phyloP scores from a whole-genome alignment of 2,113 vertebrate species.

The Ceyx cyanopectus region DNA sequence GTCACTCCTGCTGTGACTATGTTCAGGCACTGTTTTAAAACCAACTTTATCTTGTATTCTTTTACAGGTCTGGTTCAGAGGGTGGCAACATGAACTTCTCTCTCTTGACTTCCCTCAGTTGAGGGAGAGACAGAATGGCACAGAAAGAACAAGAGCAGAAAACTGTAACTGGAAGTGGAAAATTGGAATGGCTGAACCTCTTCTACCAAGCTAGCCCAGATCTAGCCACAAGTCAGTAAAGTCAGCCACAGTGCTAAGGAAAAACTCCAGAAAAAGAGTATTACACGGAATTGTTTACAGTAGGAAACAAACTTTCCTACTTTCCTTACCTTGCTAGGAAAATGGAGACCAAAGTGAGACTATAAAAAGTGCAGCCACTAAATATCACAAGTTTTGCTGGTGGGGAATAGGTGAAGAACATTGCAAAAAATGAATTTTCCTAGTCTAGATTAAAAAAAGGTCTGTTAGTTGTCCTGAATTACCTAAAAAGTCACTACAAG shows the following conservation, averaged over 20 bases:
- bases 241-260: not conserved
- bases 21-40: not conserved
- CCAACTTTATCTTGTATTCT: not conserved
- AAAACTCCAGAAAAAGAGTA: not conserved
- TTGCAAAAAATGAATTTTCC: not conserved
- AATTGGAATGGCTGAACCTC: not conserved
- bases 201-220: not conserved
- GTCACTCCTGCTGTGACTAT: not conserved
- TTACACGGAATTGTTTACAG: not conserved
- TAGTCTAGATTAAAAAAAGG: not conserved
- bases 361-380: rapidly evolving
- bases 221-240: not conserved
- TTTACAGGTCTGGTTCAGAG: not conserved
- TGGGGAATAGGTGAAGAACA: not conserved
- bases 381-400: not conserved
- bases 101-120: not conserved
- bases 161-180: not conserved
- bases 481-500: not conserved
- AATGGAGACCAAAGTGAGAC: rapidly evolving
- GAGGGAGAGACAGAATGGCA: not conserved
- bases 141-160: not conserved
- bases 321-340: not conserved
- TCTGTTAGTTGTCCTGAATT: not conserved
- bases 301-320: not conserved
- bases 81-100: not conserved